phyloP scores from a whole-genome alignment of 2,113 vertebrate species.

The Corynorhinus townsendii region DNA sequence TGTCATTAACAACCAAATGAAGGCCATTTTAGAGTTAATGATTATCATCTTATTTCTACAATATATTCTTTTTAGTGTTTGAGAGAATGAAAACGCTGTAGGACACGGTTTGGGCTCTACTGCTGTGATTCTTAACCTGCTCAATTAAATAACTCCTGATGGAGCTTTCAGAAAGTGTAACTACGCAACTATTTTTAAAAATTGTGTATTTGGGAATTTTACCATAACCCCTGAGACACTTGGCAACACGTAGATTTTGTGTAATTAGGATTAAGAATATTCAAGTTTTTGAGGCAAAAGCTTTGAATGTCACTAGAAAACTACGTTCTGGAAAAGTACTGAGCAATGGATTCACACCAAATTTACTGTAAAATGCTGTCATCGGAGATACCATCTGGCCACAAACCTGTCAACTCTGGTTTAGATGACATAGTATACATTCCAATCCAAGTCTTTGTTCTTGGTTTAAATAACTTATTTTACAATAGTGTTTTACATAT shows the following conservation, averaged over 20 bases:
- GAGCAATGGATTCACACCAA: not conserved
- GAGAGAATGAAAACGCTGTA: not conserved
- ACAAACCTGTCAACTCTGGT: not conserved
- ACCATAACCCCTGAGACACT: slow-evolving; percentile 8
- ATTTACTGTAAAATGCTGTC: not conserved
- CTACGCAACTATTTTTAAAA: slow-evolving; percentile 15
- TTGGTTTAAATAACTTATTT: not conserved
- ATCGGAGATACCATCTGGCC: not conserved
- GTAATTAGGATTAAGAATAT: slow-evolving; percentile 30
- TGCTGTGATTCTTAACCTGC: not conserved
- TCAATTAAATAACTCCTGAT: not conserved
- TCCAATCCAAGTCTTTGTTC: not conserved
- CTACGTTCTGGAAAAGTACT: not conserved
- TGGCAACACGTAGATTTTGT: not conserved
- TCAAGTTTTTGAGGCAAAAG: slow-evolving; percentile 1
- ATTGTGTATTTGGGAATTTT: slow-evolving; percentile 32
- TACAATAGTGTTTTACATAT: not conserved
- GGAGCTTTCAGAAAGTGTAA: not conserved
- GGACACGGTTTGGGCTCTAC: not conserved
- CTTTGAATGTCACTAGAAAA: not conserved
- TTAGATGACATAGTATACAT: not conserved
- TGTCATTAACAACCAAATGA: slow-evolving; percentile 37
- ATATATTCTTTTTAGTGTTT: not conserved
- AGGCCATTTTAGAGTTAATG: not conserved
- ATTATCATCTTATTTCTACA: slow-evolving; percentile 10